Conservation (phyloP, 1,140 invertebrate species). For the Phortica variegata region DNA sequence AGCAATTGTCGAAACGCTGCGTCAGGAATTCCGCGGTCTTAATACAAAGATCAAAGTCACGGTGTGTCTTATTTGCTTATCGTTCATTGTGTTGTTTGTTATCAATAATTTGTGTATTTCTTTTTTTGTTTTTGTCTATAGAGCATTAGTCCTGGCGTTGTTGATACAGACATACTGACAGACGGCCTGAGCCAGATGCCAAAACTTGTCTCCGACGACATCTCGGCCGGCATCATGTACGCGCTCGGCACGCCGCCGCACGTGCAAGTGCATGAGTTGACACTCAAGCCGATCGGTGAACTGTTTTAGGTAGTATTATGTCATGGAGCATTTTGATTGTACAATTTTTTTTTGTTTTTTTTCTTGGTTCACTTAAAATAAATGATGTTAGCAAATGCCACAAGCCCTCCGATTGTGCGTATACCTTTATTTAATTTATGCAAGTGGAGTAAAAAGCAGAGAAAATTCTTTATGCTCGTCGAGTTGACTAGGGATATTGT, state of each 20-base stretch:
- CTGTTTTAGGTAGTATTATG: conserved; percentile 21
- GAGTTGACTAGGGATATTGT: too few relatives aligned
- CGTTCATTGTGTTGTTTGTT: background rate
- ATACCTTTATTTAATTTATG: too few relatives aligned
- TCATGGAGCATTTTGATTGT: too few relatives aligned
- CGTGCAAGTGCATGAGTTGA: conserved; percentile 61
- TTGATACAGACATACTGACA: conserved; percentile 61
- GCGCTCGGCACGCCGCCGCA: conserved; percentile 62
- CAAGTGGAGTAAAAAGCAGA: too few relatives aligned
- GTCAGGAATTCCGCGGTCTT: conserved; percentile 60
- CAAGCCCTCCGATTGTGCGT: too few relatives aligned
- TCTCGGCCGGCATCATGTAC: conserved; percentile 63
- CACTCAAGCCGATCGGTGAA: conserved; percentile 48
- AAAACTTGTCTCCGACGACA: conserved; percentile 57
- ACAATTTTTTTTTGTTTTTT: too few relatives aligned
- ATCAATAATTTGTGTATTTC: conserved; percentile 2
- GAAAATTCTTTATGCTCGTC: too few relatives aligned
- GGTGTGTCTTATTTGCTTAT: conserved; percentile 45
- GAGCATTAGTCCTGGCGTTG: conserved; percentile 62
- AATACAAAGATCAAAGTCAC: conserved; percentile 64
- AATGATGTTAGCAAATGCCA: too few relatives aligned
- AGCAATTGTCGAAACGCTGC: conserved; percentile 62
- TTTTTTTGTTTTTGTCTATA: conserved; percentile 23
- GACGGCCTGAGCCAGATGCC: conserved; percentile 17
- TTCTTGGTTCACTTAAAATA: too few relatives aligned